Evolutionary conservation across 2,888 invertebrate species (phyloP).

Genomic region (Parnassius smintheus): DNA sequence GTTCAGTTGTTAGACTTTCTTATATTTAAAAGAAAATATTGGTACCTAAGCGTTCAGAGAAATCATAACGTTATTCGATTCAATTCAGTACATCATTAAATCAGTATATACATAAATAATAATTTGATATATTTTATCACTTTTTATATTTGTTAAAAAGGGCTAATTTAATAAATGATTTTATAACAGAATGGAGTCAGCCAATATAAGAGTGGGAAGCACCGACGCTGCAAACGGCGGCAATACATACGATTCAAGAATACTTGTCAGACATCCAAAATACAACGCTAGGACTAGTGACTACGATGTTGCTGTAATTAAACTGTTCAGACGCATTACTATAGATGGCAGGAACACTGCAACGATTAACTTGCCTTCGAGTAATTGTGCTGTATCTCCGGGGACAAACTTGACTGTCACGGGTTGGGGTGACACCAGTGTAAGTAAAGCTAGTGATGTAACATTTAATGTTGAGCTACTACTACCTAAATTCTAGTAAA

Average conservation of each 20-base stretch:
- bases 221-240: conserved; percentile 59
- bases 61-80: too few species aligned
- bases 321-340: conserved; percentile 48
- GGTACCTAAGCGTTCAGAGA: too few species aligned
- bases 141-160: too few species aligned
- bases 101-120: too few species aligned
- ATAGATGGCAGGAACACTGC: conserved; percentile 50
- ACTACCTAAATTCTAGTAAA: too few species aligned
- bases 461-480: conserved; percentile 5
- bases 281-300: conserved; percentile 61
- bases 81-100: too few species aligned
- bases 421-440: conserved; percentile 67
- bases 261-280: conserved; percentile 51
- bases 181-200: conserved; percentile 47
- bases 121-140: too few species aligned
- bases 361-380: conserved; percentile 40
- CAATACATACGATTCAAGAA: conserved; percentile 50
- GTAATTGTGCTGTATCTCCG: conserved; percentile 38
- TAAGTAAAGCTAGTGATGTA: conserved; percentile 39
- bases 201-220: conserved; percentile 63
- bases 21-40: too few species aligned
- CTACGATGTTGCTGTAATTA: conserved; percentile 69
- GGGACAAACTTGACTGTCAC: conserved; percentile 49
- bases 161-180: conserved; percentile 1
- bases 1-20: too few species aligned